A percentile compares a stretch with the other conserved stretches of the same genome.
phyloP scores from a whole-genome alignment of 2,888 invertebrate species.

The Tromatobia lineatoria region DNA sequence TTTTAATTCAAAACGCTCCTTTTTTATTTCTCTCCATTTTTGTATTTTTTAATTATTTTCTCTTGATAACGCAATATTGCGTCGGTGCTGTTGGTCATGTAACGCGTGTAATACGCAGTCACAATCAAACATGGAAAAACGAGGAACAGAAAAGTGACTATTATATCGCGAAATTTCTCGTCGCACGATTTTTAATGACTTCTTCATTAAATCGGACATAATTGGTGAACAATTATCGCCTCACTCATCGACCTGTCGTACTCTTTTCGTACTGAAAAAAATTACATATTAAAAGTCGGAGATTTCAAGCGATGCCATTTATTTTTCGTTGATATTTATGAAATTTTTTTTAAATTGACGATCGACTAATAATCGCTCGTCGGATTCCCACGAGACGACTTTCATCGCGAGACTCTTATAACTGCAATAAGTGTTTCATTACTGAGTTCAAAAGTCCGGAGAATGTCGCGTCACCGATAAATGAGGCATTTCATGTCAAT shows the following conservation, averaged over 20 bases:
- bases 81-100: conserved; percentile 66
- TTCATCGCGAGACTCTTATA: conserved; percentile 80
- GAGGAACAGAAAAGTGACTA: conserved; percentile 85
- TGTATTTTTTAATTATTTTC: conserved; percentile 2
- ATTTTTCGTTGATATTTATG: too few species aligned
- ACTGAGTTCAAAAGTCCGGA: conserved; percentile 82
- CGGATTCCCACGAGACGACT: conserved; percentile 25
- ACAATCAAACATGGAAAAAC: conserved; percentile 77
- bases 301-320: conserved; percentile 13
- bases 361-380: conserved; percentile 1
- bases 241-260: neutral
- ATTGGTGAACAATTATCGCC: neutral
- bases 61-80: conserved; percentile 35
- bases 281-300: conserved; percentile 15
- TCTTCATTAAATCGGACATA: conserved; percentile 1
- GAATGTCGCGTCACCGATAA: conserved; percentile 68
- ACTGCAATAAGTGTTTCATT: conserved; percentile 81
- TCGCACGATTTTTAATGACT: conserved; percentile 80
- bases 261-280: neutral
- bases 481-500: too few species aligned
- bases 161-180: conserved; percentile 83
- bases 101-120: conserved; percentile 69
- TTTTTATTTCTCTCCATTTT: neutral
- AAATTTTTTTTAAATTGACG: conserved; percentile 38
- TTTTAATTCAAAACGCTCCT: neutral